phyloP scores from a whole-genome alignment of 2,113 vertebrate genomes.

The Cathartes aura region DNA sequence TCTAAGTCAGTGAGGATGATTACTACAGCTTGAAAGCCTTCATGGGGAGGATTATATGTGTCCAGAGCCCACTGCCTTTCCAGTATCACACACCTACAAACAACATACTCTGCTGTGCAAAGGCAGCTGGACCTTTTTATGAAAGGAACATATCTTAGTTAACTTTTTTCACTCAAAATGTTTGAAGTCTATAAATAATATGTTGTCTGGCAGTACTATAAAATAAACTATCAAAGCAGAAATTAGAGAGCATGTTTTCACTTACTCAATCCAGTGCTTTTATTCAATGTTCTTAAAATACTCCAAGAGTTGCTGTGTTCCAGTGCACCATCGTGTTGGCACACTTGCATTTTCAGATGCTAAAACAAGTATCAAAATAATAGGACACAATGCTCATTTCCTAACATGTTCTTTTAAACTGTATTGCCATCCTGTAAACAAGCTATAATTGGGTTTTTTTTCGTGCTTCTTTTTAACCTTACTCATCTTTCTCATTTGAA shows the following conservation, averaged over 20 bases:
- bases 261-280: background rate
- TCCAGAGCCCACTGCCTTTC: background rate
- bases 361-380: background rate
- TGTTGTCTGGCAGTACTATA: background rate
- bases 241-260: background rate
- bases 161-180: background rate
- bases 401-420: background rate
- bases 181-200: background rate
- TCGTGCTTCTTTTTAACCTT: background rate
- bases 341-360: background rate
- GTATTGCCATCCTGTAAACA: background rate
- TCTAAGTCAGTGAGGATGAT: background rate
- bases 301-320: background rate
- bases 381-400: background rate
- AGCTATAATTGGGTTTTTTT: fast-evolving
- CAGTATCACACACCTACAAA: background rate
- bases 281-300: background rate
- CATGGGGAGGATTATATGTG: background rate
- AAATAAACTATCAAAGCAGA: background rate
- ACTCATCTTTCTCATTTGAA: background rate
- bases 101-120: background rate
- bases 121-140: background rate
- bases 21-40: background rate
- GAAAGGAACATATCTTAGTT: background rate
- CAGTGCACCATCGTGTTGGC: background rate